Conservation (phyloP, 2,797 vertebrate genomes). For the Poecilia velifera region DNA sequence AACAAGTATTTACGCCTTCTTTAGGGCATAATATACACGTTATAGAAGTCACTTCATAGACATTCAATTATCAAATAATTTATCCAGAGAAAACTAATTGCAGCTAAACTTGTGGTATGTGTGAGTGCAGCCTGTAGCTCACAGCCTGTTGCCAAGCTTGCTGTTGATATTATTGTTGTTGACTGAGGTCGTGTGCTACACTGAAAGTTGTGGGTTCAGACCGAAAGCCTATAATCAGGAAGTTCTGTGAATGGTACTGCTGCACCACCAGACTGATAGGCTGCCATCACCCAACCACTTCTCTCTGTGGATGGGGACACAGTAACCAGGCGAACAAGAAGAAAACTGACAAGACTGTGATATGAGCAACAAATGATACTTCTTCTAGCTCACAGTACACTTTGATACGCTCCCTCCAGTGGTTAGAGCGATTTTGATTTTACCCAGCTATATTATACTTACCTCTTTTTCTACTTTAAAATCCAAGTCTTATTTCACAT, state of each 20-base stretch:
- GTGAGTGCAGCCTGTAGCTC: constrained; percentile 28
- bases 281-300: constrained; percentile 54
- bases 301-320: constrained; percentile 66
- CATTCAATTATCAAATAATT: constrained; percentile 23
- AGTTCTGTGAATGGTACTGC: constrained; percentile 39
- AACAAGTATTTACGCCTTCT: constrained; percentile 5
- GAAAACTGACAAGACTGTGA: constrained; percentile 85
- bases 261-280: constrained; percentile 36
- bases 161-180: constrained; percentile 38
- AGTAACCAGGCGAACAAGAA: constrained; percentile 81
- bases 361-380: constrained; percentile 70
- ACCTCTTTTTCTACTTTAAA: constrained; percentile 74
- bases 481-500: constrained; percentile 84
- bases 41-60: constrained; percentile 23
- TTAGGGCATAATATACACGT: constrained; percentile 5
- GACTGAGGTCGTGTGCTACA: constrained; percentile 13
- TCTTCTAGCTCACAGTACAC: constrained; percentile 80
- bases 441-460: constrained; percentile 83
- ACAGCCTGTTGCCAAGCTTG: constrained; percentile 37
- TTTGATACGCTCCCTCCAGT: constrained; percentile 88
- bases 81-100: constrained; percentile 20
- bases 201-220: constrained; percentile 16
- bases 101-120: constrained; percentile 20
- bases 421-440: constrained; percentile 87
- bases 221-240: constrained; percentile 32